Base-by-base conservation (phyloP, 2,888 invertebrate genomes). In the Glyphotaelius pellucidus region DNA sequence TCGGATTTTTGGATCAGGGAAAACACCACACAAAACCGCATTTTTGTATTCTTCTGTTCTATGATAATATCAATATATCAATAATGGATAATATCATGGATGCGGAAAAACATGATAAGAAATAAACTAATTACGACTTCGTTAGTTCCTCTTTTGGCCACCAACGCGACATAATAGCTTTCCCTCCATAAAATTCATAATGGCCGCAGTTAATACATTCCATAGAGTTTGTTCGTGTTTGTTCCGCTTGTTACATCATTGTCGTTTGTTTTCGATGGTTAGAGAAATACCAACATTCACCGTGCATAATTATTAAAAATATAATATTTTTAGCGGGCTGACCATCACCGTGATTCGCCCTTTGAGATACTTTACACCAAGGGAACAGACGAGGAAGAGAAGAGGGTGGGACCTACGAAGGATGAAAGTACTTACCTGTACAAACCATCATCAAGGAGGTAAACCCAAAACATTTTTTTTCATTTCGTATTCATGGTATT, bases 401-500 rank as follows among this genome's bases (percentile, higher is more conserved):
- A 79, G 79, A 31, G 86, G 32, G 7, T 32, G 25, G 67, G n/a
- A 0, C 47, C 88, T 15, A 88, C 42, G 9, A 89, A 84, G 3
- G 52, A 67, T 42, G 89, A 79, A 42, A 86, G 42, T 90, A 32
- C 90, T 80, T 86, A 30, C 80, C 25, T 80, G 30, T 91, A 93
- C 80, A 92, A 92, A 89, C 93, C 93, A 2, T 87, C 92, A 42
- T 90, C 91, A 5, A 84, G 92, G 86, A 90, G 92, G 92, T 92
- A 80, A 15, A 9, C 31, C 31, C 5, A 7, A 19, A 0, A 31
- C 0, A 7, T n/a, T 25, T 7, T 67, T 25, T 67, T 67, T n/a
- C 25, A 9, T 25, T 25, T 67, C 0, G 5, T 67, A 67, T 1
- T 67, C 52, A 15, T 5, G 25, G 7, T 67, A n/a, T 9, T 25